Conservation (phyloP, 1,140 invertebrate species). For the Drosophila ironensis region DNA sequence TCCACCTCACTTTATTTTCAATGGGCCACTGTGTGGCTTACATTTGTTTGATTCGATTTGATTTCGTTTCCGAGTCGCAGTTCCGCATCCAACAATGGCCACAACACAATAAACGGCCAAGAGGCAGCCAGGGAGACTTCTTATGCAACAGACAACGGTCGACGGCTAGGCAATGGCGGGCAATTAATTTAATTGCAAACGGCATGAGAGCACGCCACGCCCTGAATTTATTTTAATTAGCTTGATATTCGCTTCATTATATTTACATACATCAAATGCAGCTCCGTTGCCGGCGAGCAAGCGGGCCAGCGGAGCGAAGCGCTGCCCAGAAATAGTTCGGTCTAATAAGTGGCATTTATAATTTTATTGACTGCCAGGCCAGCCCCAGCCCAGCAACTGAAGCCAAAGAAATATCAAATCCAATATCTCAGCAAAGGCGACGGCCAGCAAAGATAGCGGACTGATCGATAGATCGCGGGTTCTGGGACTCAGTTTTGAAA, state of each 20-base stretch:
- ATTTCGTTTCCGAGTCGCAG: conserved; percentile 9
- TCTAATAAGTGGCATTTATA: conserved; percentile 74
- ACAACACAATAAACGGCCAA: conserved; percentile 25
- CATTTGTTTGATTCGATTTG: conserved; percentile 9
- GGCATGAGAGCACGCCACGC: conserved; percentile 63
- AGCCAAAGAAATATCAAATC: conserved; percentile 4
- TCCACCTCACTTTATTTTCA: too few species aligned
- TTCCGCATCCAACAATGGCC: conserved; percentile 35
- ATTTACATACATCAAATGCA: conserved; percentile 37
- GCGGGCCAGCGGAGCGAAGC: conserved; percentile 38
- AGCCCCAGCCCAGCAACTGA: conserved; percentile 17
- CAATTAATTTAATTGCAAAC: conserved; percentile 71
- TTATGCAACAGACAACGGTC: conserved; percentile 50
- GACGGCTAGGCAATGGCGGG: conserved; percentile 25
- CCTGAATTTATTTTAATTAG: conserved; percentile 71
- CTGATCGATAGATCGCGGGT: conserved; percentile 34
- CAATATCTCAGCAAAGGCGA: conserved; percentile 6
- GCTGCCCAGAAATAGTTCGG: conserved; percentile 54
- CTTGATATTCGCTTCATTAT: conserved; percentile 60
- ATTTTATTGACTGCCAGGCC: conserved; percentile 68
- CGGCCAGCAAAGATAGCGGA: conserved; percentile 16
- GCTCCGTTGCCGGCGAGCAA: conserved; percentile 4
- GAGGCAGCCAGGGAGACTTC: too few species aligned
- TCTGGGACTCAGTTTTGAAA: conserved; percentile 63
- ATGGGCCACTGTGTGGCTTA: conserved; percentile 11